A percentile compares a stretch with the other conserved stretches of the same genome.
Conservation (phyloP, 2,113 vertebrate genomes). For the Dinomys branickii region DNA sequence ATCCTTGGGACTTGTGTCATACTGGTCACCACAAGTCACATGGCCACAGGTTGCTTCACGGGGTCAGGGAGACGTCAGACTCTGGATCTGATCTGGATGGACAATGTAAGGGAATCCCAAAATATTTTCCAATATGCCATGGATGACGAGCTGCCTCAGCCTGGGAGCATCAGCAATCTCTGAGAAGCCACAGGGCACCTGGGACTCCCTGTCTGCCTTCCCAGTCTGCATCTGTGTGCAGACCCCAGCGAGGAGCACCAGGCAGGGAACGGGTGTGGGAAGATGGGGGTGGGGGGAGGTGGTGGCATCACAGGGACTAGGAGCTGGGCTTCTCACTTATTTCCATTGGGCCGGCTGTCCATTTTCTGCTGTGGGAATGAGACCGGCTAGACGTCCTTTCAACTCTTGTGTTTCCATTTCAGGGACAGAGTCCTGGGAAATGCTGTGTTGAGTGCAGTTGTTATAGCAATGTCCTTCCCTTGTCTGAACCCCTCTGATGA, state of each 20-base stretch:
- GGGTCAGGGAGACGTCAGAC: neutral
- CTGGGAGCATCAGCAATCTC: neutral
- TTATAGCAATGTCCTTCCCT: accelerated
- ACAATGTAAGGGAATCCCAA: neutral
- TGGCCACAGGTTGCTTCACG: neutral
- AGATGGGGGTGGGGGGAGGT: neutral
- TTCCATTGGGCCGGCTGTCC: neutral
- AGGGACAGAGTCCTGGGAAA: accelerated
- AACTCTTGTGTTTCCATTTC: accelerated
- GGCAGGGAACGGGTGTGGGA: accelerated
- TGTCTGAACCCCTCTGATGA: accelerated
- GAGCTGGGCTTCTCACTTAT: neutral
- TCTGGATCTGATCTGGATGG: neutral
- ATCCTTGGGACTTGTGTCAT: neutral
- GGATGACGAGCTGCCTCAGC: too few relatives aligned
- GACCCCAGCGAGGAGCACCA: neutral
- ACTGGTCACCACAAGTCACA: neutral
- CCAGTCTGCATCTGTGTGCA: neutral
- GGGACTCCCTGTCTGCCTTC: neutral
- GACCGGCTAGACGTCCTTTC: accelerated
- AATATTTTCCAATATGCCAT: accelerated
- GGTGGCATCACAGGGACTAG: too few relatives aligned
- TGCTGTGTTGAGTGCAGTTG: accelerated
- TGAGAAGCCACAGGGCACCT: neutral
- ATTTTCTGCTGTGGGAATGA: neutral